Evolutionary conservation across 2,888 invertebrate genomes (phyloP).

Genomic region (Drosophila flavopinicola): DNA sequence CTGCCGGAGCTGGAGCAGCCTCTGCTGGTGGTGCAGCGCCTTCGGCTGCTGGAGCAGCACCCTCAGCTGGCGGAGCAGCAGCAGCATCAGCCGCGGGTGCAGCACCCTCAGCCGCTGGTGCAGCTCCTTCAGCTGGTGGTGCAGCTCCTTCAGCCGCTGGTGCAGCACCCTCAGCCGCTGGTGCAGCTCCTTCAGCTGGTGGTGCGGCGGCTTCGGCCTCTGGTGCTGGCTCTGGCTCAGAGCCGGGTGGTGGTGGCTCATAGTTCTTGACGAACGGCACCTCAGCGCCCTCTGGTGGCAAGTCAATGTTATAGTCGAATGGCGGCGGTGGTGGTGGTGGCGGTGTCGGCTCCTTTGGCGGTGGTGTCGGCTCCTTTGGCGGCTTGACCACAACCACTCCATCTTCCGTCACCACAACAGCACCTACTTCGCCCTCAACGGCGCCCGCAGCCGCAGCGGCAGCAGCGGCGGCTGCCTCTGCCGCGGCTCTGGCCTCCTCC

Average conservation of each 20-base stretch:
- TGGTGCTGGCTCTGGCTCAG: slow-evolving; percentile 80
- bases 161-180: slow-evolving; percentile 80
- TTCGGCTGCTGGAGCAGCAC: slow-evolving; percentile 78
- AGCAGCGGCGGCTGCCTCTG: slow-evolving; percentile 76
- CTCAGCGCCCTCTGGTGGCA: slow-evolving; percentile 85
- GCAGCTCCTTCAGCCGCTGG: slow-evolving; percentile 78
- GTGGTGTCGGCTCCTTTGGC: slow-evolving; percentile 73
- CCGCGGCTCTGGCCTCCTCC: slow-evolving; percentile 82
- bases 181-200: slow-evolving; percentile 77
- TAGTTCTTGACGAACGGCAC: slow-evolving; percentile 84
- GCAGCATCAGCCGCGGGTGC: slow-evolving; percentile 64
- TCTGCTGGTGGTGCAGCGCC: slow-evolving; percentile 80
- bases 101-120: slow-evolving; percentile 57
- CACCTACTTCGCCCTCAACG: slow-evolving; percentile 57
- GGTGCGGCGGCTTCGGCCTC: slow-evolving; percentile 78
- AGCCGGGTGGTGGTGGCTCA: slow-evolving; percentile 83
- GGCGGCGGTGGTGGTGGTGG: slow-evolving; percentile 84
- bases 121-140: slow-evolving; percentile 69
- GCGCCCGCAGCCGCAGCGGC: slow-evolving; percentile 76
- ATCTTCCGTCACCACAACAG: slow-evolving; percentile 35
- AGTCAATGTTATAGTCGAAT: slow-evolving; percentile 84
- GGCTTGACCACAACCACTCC: slow-evolving; percentile 49
- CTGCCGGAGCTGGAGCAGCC: slow-evolving; percentile 73
- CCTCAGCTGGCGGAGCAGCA: slow-evolving; percentile 64
- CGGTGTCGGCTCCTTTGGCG: slow-evolving; percentile 83